Evolutionary conservation across 2,888 invertebrate genomes (phyloP).

Genomic region (Linyphia triangularis): DNA sequence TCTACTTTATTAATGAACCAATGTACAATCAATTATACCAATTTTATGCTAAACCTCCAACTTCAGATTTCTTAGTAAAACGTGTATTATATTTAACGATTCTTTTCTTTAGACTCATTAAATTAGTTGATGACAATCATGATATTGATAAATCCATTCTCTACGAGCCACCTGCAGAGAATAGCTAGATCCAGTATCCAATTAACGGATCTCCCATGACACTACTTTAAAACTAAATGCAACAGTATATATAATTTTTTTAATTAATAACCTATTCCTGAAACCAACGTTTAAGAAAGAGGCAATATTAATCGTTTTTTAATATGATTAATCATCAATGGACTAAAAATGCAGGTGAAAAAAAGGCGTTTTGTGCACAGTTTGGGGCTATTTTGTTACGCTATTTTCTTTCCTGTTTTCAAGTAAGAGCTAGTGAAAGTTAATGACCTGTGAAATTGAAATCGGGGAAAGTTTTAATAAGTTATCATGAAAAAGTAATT

Average conservation of each 20-base stretch:
- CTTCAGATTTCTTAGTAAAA: background rate
- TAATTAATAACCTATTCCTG: slow-evolving; percentile 23
- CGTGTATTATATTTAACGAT: background rate
- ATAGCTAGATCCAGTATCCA: slow-evolving; percentile 4
- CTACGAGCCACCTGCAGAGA: slow-evolving; percentile 21
- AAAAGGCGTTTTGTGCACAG: slow-evolving; percentile 23
- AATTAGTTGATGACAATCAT: slow-evolving; percentile 46
- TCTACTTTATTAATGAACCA: slow-evolving; percentile 3
- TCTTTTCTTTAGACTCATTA: slow-evolving; percentile 7
- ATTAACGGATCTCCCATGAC: slow-evolving; percentile 19
- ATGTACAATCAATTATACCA: background rate
- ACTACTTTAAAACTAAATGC: slow-evolving; percentile 12
- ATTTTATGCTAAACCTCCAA: background rate
- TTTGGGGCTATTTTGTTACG: slow-evolving; percentile 15
- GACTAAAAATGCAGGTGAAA: slow-evolving; percentile 39
- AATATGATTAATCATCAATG: slow-evolving; percentile 34
- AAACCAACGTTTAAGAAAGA: slow-evolving; percentile 26
- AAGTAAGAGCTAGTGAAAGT: background rate
- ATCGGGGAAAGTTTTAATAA: background rate
- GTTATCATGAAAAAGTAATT: too few species aligned
- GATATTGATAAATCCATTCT: slow-evolving; percentile 33
- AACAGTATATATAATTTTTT: slow-evolving; percentile 28
- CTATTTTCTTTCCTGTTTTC: background rate
- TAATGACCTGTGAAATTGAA: background rate
- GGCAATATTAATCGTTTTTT: slow-evolving; percentile 23